Percentiles rank a stretch among this genome's conserved stretches.
These are phyloP conservation scores for Brienomyrus brachyistius DNA, from an alignment of 2,113 vertebrate species.

Conservation along the genomic window DNA sequence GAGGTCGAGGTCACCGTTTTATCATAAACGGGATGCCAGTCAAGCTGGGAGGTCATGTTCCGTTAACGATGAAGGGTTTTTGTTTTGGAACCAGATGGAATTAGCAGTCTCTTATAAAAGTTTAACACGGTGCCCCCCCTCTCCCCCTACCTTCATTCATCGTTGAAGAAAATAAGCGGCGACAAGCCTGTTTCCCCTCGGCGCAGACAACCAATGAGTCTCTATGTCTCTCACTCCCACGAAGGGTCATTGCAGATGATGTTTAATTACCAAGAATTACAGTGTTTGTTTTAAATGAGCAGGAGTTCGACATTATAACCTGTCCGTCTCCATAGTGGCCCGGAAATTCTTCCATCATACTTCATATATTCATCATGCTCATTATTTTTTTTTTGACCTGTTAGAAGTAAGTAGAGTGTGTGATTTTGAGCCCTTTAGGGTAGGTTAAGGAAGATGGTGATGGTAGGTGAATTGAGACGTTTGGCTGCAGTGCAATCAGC, in stretches of 20 bases:
- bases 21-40: conserved; percentile 42
- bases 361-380: neutral
- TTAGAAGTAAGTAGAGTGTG: neutral
- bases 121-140: neutral
- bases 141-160: neutral
- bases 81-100: conserved; percentile 14
- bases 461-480: neutral
- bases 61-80: conserved; percentile 27
- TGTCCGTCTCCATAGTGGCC: neutral
- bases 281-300: neutral
- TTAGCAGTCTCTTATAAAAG: neutral
- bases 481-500: neutral
- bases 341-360: neutral
- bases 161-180: neutral
- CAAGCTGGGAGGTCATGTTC: conserved; percentile 16
- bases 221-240: neutral
- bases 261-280: neutral
- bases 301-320: neutral
- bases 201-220: neutral
- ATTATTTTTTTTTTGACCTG: neutral
- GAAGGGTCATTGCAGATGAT: neutral
- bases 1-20: conserved; percentile 19
- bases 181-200: neutral
- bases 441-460: neutral
- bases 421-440: neutral